Evolutionary conservation across 1,140 invertebrate species (phyloP), one percentile per base, ranked within the genome.

Genomic region (Plectus sambesii): DNA sequence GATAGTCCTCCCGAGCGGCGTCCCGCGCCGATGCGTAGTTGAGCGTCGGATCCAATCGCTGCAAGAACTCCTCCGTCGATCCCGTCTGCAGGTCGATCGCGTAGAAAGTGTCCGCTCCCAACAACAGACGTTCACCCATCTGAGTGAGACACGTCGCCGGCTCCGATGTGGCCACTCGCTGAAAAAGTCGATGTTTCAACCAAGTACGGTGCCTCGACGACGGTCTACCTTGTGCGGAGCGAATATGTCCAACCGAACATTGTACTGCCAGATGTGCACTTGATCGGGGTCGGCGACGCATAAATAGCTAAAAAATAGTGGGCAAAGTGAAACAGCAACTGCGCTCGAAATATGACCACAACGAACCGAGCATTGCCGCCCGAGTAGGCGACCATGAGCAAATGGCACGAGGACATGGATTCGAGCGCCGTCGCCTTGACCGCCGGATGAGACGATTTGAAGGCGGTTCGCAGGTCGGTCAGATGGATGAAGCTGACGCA

Each of bases 21-120:
- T 5, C 42, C 24, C 30, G 37, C 17, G 40, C 42, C 4, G 36
- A 25, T 20, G 8, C 26, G 5, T 52, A 19, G 27, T 24, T 1
- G 24, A 41, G 26, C 9, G 5, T 37, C 15, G 20, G 48, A 25
- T 17, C 20, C 20, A 3, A 12, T n/a, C n/a, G n/a, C n/a, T n/a
- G n/a, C n/a, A n/a, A n/a, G n/a, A n/a, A n/a, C n/a, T n/a, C n/a
- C n/a, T n/a, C n/a, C n/a, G n/a, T n/a, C 2, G n/a, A 27, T 12
- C 17, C 0, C 22, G 12, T 3, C 9, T 51, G 37, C 2, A 54
- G 12, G 17, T 29, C 24, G 0, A 49, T 27, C 19, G 23, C 27
- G 26, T 54, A 54, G 51, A 54, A 54, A 0, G 36, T 43, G 30
- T 54, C 52, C 15, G 50, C 37, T 4, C 39, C 50, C 30, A 46